Conservation (phyloP, 2,888 invertebrate genomes). For the Acleris cristana region DNA sequence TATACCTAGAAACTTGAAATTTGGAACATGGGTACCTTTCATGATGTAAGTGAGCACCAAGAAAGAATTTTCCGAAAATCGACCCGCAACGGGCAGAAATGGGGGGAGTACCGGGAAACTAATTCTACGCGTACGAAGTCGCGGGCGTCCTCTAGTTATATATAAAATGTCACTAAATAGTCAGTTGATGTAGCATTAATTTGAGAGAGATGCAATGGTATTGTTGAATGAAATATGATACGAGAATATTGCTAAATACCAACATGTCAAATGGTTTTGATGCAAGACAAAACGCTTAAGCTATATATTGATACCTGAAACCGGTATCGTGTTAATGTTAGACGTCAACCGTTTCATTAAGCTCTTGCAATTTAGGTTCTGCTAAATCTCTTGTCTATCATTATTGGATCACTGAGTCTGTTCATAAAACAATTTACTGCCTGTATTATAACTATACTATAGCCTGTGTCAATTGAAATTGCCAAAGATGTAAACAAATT, state of each 20-base stretch:
- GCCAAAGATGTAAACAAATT: too few species aligned
- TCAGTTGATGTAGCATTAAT: too few species aligned
- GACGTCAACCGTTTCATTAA: constrained; percentile 9
- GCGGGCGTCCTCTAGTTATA: too few species aligned
- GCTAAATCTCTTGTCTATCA: constrained; percentile 4
- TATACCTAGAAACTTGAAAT: too few species aligned
- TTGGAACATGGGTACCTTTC: too few species aligned
- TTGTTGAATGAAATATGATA: background rate
- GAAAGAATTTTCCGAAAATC: too few species aligned
- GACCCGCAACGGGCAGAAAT: too few species aligned
- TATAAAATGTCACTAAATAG: too few species aligned
- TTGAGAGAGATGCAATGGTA: background rate
- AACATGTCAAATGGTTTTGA: constrained; percentile 10
- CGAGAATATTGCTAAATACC: background rate
- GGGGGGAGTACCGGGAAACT: too few species aligned
- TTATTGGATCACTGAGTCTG: constrained; percentile 8
- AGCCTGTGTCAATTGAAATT: too few species aligned
- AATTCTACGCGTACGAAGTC: too few species aligned
- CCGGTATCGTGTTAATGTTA: background rate
- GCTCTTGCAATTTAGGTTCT: background rate
- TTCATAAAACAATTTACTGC: constrained; percentile 12
- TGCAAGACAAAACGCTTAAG: constrained; percentile 11
- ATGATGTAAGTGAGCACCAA: too few species aligned
- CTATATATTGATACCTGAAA: constrained; percentile 12
- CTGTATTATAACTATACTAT: constrained; percentile 10